A percentile compares a stretch with the other conserved stretches of the same genome.
Conservation (phyloP, 2,113 vertebrate genomes). For the Aphyosemion australe region DNA sequence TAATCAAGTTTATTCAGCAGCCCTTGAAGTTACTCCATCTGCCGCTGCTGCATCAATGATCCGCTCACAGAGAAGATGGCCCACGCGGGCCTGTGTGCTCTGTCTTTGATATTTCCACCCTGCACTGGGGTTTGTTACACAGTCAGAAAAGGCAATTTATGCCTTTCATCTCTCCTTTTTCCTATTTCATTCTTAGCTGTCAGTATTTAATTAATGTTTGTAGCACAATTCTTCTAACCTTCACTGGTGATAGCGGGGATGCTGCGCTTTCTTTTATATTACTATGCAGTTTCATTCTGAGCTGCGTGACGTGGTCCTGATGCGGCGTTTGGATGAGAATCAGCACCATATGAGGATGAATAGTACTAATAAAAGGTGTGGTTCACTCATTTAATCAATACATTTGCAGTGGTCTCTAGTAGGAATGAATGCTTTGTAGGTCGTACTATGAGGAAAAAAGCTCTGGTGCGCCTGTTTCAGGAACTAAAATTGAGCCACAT, state of each 20-base stretch:
- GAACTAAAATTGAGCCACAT: too few relatives aligned
- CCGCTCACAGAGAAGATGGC: constrained; percentile 39
- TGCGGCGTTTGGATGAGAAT: constrained; percentile 43
- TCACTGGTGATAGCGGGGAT: constrained; percentile 55
- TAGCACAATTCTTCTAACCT: constrained; percentile 61
- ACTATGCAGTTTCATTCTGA: constrained; percentile 45
- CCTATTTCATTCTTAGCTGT: constrained; percentile 62
- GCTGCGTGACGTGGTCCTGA: constrained; percentile 43
- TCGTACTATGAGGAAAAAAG: too few relatives aligned
- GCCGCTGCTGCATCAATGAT: constrained; percentile 53
- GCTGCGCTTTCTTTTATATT: constrained; percentile 53
- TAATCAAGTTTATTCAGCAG: constrained; percentile 64
- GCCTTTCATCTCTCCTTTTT: constrained; percentile 68
- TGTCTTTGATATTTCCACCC: constrained; percentile 61
- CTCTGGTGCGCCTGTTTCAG: too few relatives aligned
- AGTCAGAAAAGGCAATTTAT: constrained; percentile 59
- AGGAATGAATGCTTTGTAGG: too few relatives aligned
- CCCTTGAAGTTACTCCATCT: constrained; percentile 62
- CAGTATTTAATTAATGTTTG: constrained; percentile 76
- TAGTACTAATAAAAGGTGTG: constrained; percentile 35
- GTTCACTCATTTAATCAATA: too few relatives aligned
- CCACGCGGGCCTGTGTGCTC: constrained; percentile 44
- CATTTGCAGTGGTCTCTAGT: too few relatives aligned
- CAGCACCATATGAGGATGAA: constrained; percentile 38
- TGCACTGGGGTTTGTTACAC: constrained; percentile 59